Evolutionary conservation across 2,888 invertebrate genomes (phyloP).

Genomic region (Artemia sinica): DNA sequence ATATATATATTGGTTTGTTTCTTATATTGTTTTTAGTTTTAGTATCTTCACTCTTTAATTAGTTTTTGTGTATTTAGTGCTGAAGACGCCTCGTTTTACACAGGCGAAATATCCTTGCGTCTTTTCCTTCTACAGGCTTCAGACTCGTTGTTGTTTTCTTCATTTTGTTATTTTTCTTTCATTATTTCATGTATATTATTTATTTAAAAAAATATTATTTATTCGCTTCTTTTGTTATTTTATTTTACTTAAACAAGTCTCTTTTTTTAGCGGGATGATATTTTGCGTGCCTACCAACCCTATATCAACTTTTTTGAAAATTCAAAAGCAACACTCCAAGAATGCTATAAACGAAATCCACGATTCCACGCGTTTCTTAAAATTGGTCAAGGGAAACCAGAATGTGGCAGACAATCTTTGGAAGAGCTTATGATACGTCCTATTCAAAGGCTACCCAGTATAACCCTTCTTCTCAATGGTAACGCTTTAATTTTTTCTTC

Average conservation of each 20-base stretch:
- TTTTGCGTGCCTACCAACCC: constrained; percentile 87
- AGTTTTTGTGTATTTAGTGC: no score
- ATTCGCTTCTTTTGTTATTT: not conserved
- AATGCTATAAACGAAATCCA: constrained; percentile 79
- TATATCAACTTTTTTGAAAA: constrained; percentile 97
- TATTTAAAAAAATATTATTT: not conserved
- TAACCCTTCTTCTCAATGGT: constrained; percentile 83
- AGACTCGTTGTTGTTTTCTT: no score
- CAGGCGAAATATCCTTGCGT: not conserved
- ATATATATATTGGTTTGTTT: not conserved
- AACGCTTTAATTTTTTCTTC: constrained; percentile 16
- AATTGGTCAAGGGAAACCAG: constrained; percentile 79
- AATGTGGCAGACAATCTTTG: constrained; percentile 86
- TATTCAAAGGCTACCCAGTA: constrained; percentile 90
- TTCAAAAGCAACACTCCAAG: constrained; percentile 76
- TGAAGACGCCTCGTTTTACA: no score
- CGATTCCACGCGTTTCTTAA: constrained; percentile 96
- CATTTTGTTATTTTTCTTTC: no score
- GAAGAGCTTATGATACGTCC: constrained; percentile 92
- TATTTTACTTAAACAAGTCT: not conserved
- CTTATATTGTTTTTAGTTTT: not conserved
- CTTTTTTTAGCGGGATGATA: constrained; percentile 49
- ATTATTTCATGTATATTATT: not conserved
- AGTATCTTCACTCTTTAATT: no score
- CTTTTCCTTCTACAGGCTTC: no score